Evolutionary conservation across 2,113 vertebrate genomes (phyloP).

Genomic region (Bungarus multicinctus): DNA sequence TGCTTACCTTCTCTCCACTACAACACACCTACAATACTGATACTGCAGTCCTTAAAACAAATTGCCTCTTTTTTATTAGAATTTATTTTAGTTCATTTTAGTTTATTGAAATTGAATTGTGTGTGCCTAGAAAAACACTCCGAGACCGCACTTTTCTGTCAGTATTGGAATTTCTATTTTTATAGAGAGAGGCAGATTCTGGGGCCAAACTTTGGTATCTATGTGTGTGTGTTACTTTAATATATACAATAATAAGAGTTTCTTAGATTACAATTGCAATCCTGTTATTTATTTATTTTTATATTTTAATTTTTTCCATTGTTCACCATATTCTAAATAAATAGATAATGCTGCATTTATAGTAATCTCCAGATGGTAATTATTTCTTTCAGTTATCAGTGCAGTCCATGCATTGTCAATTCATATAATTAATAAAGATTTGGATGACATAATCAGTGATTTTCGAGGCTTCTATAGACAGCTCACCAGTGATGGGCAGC

Average conservation of each 20-base stretch:
- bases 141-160: neutral
- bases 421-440: slow-evolving; percentile 70
- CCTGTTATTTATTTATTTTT: neutral
- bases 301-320: neutral
- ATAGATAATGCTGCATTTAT: neutral
- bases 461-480: slow-evolving; percentile 79
- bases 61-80: neutral
- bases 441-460: slow-evolving; percentile 72
- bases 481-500: slow-evolving; percentile 74
- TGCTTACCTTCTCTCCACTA: neutral
- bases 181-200: neutral
- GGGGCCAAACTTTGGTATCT: neutral
- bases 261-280: neutral
- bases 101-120: neutral
- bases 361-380: neutral
- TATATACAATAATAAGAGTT: neutral
- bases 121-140: neutral
- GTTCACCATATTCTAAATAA: neutral
- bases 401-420: slow-evolving; percentile 69
- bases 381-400: slow-evolving; percentile 66
- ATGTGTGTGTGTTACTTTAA: neutral
- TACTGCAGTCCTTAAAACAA: neutral
- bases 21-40: neutral
- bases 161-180: neutral
- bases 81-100: too few species aligned